Evolutionary conservation across 2,888 invertebrate genomes (phyloP), one percentile per base, ranked within the genome.

Genomic region (Anthoptus insignis): DNA sequence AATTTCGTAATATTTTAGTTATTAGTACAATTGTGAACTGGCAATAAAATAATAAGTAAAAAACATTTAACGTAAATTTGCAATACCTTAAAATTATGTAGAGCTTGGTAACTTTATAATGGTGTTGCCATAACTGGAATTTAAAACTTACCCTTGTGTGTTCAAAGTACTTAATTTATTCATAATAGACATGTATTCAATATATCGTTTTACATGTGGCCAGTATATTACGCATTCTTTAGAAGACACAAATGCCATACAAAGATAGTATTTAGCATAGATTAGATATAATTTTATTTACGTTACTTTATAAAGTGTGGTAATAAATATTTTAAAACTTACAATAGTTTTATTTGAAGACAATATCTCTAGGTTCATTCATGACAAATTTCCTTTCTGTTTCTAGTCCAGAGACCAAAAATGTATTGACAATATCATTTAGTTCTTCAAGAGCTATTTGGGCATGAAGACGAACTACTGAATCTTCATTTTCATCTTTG

Each of bases 391-490:
- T 93, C 76, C 95, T 96, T 71, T 94, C 93, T 59, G 95, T 83
- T 60, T 91, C 91, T 53, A 94, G 82, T 75, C 93, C 84, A 0
- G 95, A 94, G 72, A 95, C 94, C 27, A 97, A 79, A 72, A 95
- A 94, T 59, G 94, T 89, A 73, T 91, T 94, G 66, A 96, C 95
- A 61, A 96, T 95, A 63, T 94, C 93, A 78, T 97, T 95, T 13
- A 98, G 89, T 88, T 97, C 96, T 82, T 97, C 96, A 39, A 98
- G 84, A 1, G 97, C 97, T 61, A 97, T 83, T 80, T 97, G 96
- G 19, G 96, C 96, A 75, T 98, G 98, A 50, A 97, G 89, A 77
- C 95, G 94, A 52, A 97, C 94, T 3, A 95, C 93, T 0, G 89
- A 77, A 75, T 97, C 96, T 80, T 97, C 96, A 24, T 88, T 84